These are phyloP conservation scores for Neotoma lepida DNA, from an alignment of 2,113 vertebrate species.

Conservation along the genomic window DNA sequence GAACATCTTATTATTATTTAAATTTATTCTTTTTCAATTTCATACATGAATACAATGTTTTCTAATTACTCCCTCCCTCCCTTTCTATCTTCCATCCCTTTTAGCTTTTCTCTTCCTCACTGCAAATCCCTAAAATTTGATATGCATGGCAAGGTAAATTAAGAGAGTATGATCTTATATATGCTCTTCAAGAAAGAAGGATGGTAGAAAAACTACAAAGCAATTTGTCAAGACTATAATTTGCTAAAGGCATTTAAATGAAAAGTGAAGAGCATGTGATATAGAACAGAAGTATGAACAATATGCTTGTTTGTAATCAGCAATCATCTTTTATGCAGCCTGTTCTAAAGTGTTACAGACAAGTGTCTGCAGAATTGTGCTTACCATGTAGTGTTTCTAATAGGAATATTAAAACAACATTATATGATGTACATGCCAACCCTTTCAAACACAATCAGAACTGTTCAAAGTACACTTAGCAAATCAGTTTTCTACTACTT, in stretches of 20 bases:
- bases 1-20: neutral
- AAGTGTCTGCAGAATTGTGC: neutral
- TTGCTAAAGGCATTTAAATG: neutral
- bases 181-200: neutral
- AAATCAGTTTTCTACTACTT: too few species aligned
- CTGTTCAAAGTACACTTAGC: too few species aligned
- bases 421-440: neutral
- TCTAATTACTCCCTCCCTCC: neutral
- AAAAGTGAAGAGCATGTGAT: neutral
- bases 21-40: neutral
- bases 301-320: neutral
- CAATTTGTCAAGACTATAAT: neutral
- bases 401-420: neutral
- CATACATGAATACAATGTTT: neutral
- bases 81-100: neutral
- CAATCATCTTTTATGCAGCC: neutral
- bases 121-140: neutral
- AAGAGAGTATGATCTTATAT: neutral
- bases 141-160: neutral
- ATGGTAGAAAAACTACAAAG: neutral
- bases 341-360: neutral
- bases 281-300: neutral
- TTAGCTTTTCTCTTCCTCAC: too few species aligned
- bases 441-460: neutral
- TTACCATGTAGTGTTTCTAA: neutral